phyloP scores from a whole-genome alignment of 2,797 vertebrate species.

The Myotis pilosus region DNA sequence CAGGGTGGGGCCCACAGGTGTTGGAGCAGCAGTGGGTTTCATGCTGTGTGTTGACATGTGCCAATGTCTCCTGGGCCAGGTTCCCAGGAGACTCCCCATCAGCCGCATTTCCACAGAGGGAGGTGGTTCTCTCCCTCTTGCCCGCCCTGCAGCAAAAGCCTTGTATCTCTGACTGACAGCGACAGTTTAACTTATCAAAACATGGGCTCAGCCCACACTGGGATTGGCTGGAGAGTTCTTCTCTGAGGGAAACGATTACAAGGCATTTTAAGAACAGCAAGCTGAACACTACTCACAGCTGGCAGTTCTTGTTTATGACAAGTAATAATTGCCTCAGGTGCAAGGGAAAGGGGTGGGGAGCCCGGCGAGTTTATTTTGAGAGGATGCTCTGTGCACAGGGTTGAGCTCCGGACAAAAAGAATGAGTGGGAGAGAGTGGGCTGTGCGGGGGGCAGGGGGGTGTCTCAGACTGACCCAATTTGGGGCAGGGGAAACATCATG shows the following conservation, averaged over 20 bases:
- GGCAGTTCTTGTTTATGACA: conserved; percentile 77
- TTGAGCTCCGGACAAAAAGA: neutral
- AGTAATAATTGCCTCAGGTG: conserved; percentile 68
- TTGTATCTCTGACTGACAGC: conserved; percentile 48
- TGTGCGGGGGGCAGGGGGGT: neutral
- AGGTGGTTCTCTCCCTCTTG: fast-evolving
- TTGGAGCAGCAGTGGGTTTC: neutral
- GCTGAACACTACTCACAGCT: conserved; percentile 67
- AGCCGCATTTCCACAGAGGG: neutral
- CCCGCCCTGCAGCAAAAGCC: neutral
- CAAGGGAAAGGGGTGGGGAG: neutral
- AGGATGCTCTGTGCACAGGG: neutral
- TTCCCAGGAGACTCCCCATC: neutral
- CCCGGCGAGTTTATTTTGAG: conserved; percentile 52
- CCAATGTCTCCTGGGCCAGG: neutral
- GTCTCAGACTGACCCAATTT: neutral
- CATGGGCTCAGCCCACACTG: neutral
- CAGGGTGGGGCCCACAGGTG: fast-evolving
- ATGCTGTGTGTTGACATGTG: neutral
- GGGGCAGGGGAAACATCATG: neutral
- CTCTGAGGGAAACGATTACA: conserved; percentile 62
- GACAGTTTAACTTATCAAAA: conserved; percentile 56
- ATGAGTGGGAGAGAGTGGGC: neutral
- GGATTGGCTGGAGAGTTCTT: conserved; percentile 48
- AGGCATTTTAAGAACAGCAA: conserved; percentile 69